These are phyloP conservation scores for Alethe castanea DNA, from an alignment of 2,113 vertebrate genomes.

Conservation along the genomic window DNA sequence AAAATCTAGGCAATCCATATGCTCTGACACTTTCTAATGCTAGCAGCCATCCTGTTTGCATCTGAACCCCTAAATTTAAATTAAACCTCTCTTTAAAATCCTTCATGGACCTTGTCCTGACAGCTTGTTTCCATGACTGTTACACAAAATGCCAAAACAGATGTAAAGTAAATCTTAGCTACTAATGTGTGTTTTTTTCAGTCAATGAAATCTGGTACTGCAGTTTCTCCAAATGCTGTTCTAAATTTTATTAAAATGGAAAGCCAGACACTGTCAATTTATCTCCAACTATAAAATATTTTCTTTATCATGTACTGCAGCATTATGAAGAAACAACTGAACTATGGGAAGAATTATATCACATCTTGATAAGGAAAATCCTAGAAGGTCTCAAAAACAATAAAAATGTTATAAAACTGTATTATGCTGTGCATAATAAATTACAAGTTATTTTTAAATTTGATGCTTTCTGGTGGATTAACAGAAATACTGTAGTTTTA, in stretches of 20 bases:
- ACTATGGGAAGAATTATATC: not conserved
- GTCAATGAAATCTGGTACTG: not conserved
- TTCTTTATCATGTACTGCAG: not conserved
- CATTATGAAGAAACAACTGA: not conserved
- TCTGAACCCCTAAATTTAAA: not conserved
- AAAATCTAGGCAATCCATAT: not conserved
- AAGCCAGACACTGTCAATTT: not conserved
- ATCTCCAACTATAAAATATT: not conserved
- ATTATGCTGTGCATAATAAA: not conserved
- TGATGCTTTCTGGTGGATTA: not conserved
- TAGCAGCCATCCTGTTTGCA: not conserved
- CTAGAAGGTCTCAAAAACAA: slow-evolving; percentile 38
- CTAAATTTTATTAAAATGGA: slow-evolving; percentile 9
- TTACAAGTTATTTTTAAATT: slow-evolving; percentile 19
- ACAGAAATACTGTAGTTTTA: not conserved
- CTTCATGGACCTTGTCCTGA: not conserved
- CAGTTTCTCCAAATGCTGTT: not conserved
- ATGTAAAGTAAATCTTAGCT: not conserved
- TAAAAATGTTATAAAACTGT: not conserved
- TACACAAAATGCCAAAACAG: not conserved
- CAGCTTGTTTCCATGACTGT: not conserved
- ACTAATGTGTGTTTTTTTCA: not conserved
- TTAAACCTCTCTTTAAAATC: not conserved
- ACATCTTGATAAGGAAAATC: slow-evolving; percentile 35
- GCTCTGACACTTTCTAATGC: not conserved